Conservation (phyloP, 2,797 vertebrate species). For the Heteromormyrus szaboi region DNA sequence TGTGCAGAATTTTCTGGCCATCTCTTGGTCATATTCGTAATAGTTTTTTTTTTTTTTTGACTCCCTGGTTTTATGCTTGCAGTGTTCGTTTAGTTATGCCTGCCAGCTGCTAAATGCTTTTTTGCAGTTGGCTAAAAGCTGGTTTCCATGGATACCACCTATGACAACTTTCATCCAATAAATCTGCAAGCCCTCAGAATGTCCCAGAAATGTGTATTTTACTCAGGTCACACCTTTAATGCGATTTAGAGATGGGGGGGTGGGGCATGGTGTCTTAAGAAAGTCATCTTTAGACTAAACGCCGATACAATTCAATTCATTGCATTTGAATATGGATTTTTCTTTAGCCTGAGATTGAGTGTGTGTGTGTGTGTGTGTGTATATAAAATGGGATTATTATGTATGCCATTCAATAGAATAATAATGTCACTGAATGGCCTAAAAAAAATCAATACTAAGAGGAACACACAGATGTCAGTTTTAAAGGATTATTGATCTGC, state of each 20-base stretch:
- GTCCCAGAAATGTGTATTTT: not conserved
- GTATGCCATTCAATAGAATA: not conserved
- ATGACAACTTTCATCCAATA: slow-evolving; percentile 7
- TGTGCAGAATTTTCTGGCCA: not conserved
- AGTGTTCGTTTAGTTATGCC: not conserved
- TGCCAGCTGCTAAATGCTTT: not conserved
- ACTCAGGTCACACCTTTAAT: not conserved
- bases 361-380: not conserved
- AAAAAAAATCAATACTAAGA: not conserved
- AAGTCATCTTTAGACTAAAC: not conserved
- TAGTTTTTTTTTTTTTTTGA: not conserved
- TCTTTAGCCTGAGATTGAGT: not conserved
- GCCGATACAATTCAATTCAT: not conserved
- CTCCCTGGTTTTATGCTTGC: not conserved
- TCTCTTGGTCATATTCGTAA: not conserved
- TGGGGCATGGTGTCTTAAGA: not conserved
- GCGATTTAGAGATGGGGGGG: not conserved
- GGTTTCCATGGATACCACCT: not conserved
- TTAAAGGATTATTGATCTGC: not conserved
- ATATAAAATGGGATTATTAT: not conserved
- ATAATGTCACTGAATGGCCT: not conserved
- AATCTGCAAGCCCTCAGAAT: not conserved
- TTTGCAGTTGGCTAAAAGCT: slow-evolving; percentile 1
- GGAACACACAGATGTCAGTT: not conserved
- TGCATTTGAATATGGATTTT: not conserved